These are phyloP conservation scores for Ommatoiulus sabulosus DNA, from an alignment of 2,888 invertebrate species.

Conservation along the genomic window DNA sequence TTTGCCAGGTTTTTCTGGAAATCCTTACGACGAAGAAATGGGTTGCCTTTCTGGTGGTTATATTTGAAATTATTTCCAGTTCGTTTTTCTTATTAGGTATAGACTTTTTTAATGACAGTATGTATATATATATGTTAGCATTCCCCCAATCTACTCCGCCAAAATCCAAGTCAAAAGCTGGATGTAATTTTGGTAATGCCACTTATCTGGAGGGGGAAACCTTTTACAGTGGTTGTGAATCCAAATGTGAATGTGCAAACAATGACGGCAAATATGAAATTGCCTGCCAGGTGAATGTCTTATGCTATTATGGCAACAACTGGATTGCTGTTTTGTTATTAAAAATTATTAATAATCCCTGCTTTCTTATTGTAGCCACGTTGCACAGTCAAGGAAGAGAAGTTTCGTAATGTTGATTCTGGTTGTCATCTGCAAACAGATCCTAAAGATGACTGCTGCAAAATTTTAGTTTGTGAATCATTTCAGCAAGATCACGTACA, in stretches of 20 bases:
- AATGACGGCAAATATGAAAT: constrained; percentile 66
- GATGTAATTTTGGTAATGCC: constrained; percentile 65
- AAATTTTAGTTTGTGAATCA: constrained; percentile 60
- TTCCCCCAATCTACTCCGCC: neutral
- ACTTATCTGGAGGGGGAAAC: constrained; percentile 65
- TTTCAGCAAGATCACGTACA: constrained; percentile 63
- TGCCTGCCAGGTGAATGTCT: constrained; percentile 57
- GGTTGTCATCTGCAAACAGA: constrained; percentile 60
- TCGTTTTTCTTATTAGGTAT: neutral
- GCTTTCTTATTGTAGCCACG: constrained; percentile 58
- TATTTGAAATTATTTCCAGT: no score
- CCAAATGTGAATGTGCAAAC: constrained; percentile 65
- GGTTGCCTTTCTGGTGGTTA: constrained; percentile 60
- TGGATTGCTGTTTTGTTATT: neutral
- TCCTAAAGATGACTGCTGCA: constrained; percentile 62
- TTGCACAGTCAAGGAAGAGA: constrained; percentile 59
- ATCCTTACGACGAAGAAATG: constrained; percentile 60
- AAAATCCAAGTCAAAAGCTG: constrained; percentile 58
- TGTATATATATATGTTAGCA: neutral
- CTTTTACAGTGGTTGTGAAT: constrained; percentile 65
- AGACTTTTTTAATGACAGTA: neutral
- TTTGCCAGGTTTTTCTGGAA: constrained; percentile 61
- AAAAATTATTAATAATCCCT: neutral
- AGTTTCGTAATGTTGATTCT: constrained; percentile 50
- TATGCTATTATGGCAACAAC: neutral